A percentile compares a stretch with the other conserved stretches of the same genome.
Conservation (phyloP, 2,797 vertebrate species). For the Pteronotus mesoamericanus region DNA sequence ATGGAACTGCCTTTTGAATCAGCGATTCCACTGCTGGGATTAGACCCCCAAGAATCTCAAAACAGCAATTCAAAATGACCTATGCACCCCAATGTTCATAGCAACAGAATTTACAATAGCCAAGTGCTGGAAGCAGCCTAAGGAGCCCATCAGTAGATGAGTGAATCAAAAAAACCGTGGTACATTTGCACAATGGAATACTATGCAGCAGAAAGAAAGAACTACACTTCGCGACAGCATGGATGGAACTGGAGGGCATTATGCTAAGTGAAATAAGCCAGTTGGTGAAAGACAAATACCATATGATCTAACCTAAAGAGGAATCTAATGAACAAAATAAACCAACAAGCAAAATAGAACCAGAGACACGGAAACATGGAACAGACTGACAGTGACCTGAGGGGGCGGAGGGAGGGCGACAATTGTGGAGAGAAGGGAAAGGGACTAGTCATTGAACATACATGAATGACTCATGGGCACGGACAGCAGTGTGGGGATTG, state of each 20-base stretch:
- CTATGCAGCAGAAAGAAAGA: background rate
- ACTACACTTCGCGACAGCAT: background rate
- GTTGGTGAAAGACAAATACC: background rate
- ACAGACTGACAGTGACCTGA: background rate
- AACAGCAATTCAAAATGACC: too few species aligned
- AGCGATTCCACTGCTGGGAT: background rate
- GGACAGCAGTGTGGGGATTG: background rate
- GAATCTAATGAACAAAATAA: background rate
- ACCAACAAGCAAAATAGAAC: background rate
- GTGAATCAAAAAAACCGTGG: background rate
- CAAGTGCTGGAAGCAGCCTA: background rate
- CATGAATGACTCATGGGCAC: background rate
- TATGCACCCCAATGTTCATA: background rate
- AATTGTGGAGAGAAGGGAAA: background rate
- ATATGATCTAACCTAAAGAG: background rate
- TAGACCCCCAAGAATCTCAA: background rate
- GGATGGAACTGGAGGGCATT: background rate
- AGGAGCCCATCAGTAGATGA: background rate
- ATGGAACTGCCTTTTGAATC: background rate
- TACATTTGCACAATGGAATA: background rate
- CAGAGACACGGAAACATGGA: background rate
- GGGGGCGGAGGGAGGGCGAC: background rate
- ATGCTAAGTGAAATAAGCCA: background rate
- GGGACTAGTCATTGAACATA: background rate
- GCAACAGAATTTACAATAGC: background rate